Base-by-base conservation (phyloP, 2,888 invertebrate genomes). In the Quadriops clusia region DNA sequence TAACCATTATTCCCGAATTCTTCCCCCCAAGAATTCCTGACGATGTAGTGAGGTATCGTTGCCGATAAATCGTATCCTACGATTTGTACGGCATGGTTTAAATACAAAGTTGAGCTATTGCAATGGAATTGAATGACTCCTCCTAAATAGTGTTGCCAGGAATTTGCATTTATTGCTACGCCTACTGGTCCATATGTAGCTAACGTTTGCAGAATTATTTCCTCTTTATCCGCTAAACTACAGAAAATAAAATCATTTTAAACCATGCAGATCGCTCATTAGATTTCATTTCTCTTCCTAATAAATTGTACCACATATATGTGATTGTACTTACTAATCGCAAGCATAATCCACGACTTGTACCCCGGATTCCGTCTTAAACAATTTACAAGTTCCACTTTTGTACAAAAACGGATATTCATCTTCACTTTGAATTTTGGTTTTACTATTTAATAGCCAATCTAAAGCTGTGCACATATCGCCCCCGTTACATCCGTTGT, bases 131-230 rank as follows among this genome's bases (percentile, higher is more conserved):
- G 80, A 49, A 89, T 81, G 17, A 86, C 71, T 0, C 87, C 89
- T 1, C 83, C 84, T 5, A 85, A 63, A 53, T 89, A 89, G 58
- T 85, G 75, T 58, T 86, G 83, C 89, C 87, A 89, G 1, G 77
- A 72, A 15, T 79, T 64, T 0, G 86, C 87, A 58, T 87, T 87
- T 1, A 89, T 79, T 0, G 83, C 81, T 1, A 76, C 84, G 0
- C 78, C 70, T 2, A 89, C 71, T 1, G 89, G 89, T 0, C 87
- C 87, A 50, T 77, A 73, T 8, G 60, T 64, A 4, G 76, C 79
- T 23, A 89, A 42, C 4, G 69, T 46, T 12, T 47, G 41, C 34
- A 78, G 45, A 21, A 86, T 69, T 28, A 67, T 57, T 12, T 76
- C 67, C 54, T 86, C 85, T 0, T 68, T 55, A 5, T 66, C 68